These are phyloP conservation scores for Agrochola circellaris DNA, from an alignment of 2,888 invertebrate species.

Conservation along the genomic window DNA sequence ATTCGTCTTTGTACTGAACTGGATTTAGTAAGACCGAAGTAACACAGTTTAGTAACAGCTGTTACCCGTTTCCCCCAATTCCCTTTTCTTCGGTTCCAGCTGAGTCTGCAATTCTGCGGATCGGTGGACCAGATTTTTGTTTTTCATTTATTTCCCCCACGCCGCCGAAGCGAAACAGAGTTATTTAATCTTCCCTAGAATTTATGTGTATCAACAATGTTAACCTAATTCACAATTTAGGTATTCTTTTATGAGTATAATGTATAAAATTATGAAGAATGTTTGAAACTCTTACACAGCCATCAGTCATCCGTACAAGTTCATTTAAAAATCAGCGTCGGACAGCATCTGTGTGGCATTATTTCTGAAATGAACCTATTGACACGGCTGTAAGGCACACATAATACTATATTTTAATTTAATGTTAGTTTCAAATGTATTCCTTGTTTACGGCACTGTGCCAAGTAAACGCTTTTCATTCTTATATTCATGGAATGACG, in stretches of 20 bases:
- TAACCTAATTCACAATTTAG: not conserved
- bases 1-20: slow-evolving; percentile 8
- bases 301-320: not conserved
- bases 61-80: slow-evolving; percentile 13
- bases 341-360: not conserved
- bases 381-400: not conserved
- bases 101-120: slow-evolving; percentile 12
- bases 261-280: no score
- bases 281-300: not conserved
- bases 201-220: not conserved
- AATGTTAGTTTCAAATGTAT: not conserved
- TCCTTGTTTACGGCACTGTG: not conserved
- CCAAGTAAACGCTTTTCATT: no score
- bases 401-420: not conserved
- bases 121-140: not conserved
- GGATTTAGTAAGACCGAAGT: not conserved
- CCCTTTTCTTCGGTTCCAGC: slow-evolving; percentile 15
- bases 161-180: not conserved
- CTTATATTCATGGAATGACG: not conserved
- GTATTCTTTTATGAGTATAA: not conserved
- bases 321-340: not conserved
- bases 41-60: slow-evolving; percentile 15
- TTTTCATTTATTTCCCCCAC: slow-evolving; percentile 7
- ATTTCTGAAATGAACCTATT: not conserved
- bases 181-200: not conserved